phyloP scores from a whole-genome alignment of 1,140 invertebrate genomes.

The Drosophila sp. region DNA sequence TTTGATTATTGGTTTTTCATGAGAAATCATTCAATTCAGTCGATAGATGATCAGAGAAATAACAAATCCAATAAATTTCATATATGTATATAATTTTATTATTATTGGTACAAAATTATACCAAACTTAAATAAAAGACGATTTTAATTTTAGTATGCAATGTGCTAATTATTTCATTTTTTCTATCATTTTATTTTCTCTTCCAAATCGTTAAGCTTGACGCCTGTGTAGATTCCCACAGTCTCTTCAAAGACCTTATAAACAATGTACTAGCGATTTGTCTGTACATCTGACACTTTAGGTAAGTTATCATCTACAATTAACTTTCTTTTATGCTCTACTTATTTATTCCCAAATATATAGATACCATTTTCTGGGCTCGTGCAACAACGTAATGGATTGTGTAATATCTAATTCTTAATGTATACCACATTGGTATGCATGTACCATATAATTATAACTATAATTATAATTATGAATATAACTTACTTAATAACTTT shows the following conservation, averaged over 20 bases:
- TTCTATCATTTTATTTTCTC: neutral
- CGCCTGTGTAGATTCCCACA: slow-evolving; percentile 30
- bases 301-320: slow-evolving; percentile 8
- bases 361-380: slow-evolving; percentile 52
- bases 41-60: no score
- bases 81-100: no score
- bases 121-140: neutral
- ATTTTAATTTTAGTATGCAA: no score
- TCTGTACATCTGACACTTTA: slow-evolving; percentile 25
- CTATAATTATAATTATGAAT: neutral
- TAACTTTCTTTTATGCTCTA: neutral
- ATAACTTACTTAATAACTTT: slow-evolving; percentile 10
- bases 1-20: no score
- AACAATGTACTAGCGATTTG: neutral
- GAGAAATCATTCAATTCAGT: no score
- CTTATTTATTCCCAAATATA: neutral
- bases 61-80: no score
- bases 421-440: slow-evolving; percentile 26
- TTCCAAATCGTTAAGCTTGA: slow-evolving; percentile 8
- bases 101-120: no score
- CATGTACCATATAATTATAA: slow-evolving; percentile 24
- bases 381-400: slow-evolving; percentile 66
- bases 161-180: no score
- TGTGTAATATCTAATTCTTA: slow-evolving; percentile 70
- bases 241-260: slow-evolving; percentile 6